Evolutionary conservation across 2,113 vertebrate species (phyloP).

Genomic region (Peromyscus maniculatus): DNA sequence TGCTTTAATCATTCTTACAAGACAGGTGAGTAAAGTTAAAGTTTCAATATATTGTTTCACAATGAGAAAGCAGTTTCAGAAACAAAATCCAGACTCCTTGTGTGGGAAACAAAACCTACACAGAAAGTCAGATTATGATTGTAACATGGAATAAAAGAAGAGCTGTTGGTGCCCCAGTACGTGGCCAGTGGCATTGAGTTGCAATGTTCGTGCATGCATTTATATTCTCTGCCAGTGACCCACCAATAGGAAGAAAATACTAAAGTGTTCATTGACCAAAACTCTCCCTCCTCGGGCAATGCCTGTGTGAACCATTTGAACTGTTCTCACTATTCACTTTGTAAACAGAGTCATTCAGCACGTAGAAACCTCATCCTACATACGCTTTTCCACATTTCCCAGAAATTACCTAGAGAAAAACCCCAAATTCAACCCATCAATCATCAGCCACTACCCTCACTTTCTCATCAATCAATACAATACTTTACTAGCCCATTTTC

Average conservation of each 20-base stretch:
- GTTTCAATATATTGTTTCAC: not conserved
- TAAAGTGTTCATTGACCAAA: not conserved
- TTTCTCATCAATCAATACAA: not conserved
- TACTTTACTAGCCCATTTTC: not conserved
- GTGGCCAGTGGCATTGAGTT: not conserved
- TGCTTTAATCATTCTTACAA: slow-evolving; percentile 48
- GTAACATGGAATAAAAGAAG: slow-evolving; percentile 9
- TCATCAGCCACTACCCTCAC: not conserved
- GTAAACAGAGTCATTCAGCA: slow-evolving; percentile 10
- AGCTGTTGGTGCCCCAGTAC: not conserved
- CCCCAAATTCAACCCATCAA: not conserved
- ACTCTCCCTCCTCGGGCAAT: not conserved
- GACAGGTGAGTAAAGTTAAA: slow-evolving; percentile 22
- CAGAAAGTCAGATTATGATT: slow-evolving; percentile 38
- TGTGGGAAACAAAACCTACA: not conserved
- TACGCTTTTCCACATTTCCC: not conserved
- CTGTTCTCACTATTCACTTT: not conserved
- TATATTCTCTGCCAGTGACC: not conserved
- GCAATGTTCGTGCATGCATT: not conserved
- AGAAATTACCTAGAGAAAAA: slow-evolving; percentile 33
- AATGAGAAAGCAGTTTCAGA: slow-evolving; percentile 29
- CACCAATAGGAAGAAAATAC: not conserved
- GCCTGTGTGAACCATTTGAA: not conserved
- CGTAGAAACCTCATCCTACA: not conserved
- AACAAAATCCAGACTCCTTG: not conserved